Percentiles rank a stretch among this genome's conserved stretches.
phyloP scores from a whole-genome alignment of 2,888 invertebrate species.

The Xylophagus ater region DNA sequence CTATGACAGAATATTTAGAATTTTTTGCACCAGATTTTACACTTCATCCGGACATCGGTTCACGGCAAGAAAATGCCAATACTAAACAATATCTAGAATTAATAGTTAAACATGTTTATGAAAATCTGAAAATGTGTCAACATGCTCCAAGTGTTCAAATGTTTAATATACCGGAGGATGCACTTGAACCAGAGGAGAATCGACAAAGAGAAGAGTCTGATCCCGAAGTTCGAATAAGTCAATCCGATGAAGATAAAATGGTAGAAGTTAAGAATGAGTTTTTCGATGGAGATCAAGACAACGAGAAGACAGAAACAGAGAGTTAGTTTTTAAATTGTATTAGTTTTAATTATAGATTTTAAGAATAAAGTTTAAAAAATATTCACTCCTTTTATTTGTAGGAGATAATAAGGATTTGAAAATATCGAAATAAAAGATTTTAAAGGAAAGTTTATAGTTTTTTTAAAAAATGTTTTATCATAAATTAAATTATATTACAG shows the following conservation, averaged over 20 bases:
- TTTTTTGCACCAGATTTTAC: conserved; percentile 97
- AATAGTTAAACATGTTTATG: conserved; percentile 78
- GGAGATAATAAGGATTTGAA: too few species aligned
- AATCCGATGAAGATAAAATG: conserved; percentile 68
- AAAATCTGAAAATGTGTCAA: conserved; percentile 86
- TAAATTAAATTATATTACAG: too few species aligned
- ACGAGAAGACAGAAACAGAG: conserved; percentile 55
- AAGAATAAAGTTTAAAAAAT: too few species aligned
- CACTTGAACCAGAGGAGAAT: conserved; percentile 56
- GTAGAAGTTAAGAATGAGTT: conserved; percentile 80
- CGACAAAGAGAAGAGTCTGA: conserved; percentile 64
- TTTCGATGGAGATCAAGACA: conserved; percentile 82
- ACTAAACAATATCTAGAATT: conserved; percentile 90
- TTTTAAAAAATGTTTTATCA: too few species aligned
- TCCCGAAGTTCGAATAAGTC: conserved; percentile 67
- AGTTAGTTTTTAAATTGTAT: conserved; percentile 20
- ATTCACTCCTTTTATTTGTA: too few species aligned
- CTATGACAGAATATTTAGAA: conserved; percentile 91
- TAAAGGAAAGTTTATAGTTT: too few species aligned
- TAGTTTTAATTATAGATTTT: too few species aligned
- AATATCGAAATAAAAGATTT: too few species aligned
- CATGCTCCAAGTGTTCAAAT: conserved; percentile 96
- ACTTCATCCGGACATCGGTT: conserved; percentile 84
- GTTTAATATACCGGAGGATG: conserved; percentile 85
- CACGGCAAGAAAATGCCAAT: conserved; percentile 83